Base-by-base conservation (phyloP, 2,113 vertebrate genomes). In the Numida meleagris region DNA sequence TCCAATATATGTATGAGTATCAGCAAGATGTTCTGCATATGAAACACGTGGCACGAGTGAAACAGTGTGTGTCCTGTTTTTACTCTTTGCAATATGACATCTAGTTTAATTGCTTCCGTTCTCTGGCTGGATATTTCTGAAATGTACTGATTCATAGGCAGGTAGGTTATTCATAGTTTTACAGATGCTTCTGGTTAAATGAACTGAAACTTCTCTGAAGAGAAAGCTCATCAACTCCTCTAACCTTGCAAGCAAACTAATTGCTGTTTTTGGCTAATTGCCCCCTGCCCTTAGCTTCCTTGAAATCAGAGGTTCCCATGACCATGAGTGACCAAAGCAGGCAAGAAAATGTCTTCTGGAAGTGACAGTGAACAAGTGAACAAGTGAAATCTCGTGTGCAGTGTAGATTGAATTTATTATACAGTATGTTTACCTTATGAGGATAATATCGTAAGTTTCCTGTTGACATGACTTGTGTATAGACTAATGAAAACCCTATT, bases 111-210 rank as follows among this genome's bases (percentile, higher is more conserved):
- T 90, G 61, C 67, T 68, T 92, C 86, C 86, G 45, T 91, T 96
- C 90, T 94, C 53, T 91, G 73, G 50, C 85, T 96, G 80, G 74
- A 68, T 94, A 46, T 96, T 55, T 94, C 42, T 96, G 51, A 88
- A 91, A 96, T 87, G 29, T 92, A 83, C 45, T 73, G 79, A 31
- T 85, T 89, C 42, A 77, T 43, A 91, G 91, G 82, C 51, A 93
- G 80, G 65, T 95, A 61, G 51, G 81, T 96, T 88, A 66, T 89
- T 85, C 72, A 59, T 48, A 96, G 74, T 96, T 92, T 94, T 75
- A 87, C 88, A 95, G 84, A 77, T 96, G 75, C 53, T 96, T 42
- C 50, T 77, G 48, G 68, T 94, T 96, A 96, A 98, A 96, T 96
- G 87, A 96, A 91, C 82, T 84, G 86, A 96, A 96, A 90, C 77